Percentiles rank a stretch among this genome's conserved stretches.
These are phyloP conservation scores for Drosophila pseudoobscura DNA, from an alignment of 1,140 invertebrate species.

Conservation along the genomic window DNA sequence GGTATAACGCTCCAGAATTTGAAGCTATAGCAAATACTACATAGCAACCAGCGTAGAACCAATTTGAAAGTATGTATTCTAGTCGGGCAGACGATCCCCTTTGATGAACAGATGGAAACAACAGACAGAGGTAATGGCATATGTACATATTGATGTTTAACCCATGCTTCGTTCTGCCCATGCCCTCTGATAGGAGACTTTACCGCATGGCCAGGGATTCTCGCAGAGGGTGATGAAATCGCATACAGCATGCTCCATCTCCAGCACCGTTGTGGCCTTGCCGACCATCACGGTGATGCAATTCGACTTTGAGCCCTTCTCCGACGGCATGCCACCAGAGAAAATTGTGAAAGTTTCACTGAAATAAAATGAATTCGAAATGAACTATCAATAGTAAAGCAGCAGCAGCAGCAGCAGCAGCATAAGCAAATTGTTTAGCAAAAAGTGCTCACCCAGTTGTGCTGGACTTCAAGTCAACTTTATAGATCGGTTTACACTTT, in stretches of 20 bases:
- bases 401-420: neutral
- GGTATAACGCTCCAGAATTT: too few relatives aligned
- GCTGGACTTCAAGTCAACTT: constrained; percentile 97
- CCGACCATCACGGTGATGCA: constrained; percentile 97
- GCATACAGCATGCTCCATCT: constrained; percentile 99
- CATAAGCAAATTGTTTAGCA: neutral
- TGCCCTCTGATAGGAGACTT: constrained; percentile 58
- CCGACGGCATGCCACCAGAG: constrained; percentile 96
- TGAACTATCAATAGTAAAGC: too few relatives aligned
- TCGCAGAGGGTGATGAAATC: constrained; percentile 98
- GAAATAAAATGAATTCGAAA: constrained; percentile 17
- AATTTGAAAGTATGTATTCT: too few relatives aligned
- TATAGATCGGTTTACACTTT: constrained; percentile 95
- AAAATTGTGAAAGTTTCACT: constrained; percentile 96
- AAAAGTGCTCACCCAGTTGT: constrained; percentile 90
- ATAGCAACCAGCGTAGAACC: too few relatives aligned
- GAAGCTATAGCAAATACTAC: too few relatives aligned
- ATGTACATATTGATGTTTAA: too few relatives aligned
- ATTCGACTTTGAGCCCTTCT: constrained; percentile 94
- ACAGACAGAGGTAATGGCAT: too few relatives aligned
- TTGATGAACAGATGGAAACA: too few relatives aligned
- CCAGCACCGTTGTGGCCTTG: constrained; percentile 97
- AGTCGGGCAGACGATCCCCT: too few relatives aligned
- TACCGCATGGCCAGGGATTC: constrained; percentile 95
- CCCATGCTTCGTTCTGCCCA: too few relatives aligned